These are phyloP conservation scores for Dorcus parallelipipedus DNA, from an alignment of 2,888 invertebrate species.

Conservation along the genomic window DNA sequence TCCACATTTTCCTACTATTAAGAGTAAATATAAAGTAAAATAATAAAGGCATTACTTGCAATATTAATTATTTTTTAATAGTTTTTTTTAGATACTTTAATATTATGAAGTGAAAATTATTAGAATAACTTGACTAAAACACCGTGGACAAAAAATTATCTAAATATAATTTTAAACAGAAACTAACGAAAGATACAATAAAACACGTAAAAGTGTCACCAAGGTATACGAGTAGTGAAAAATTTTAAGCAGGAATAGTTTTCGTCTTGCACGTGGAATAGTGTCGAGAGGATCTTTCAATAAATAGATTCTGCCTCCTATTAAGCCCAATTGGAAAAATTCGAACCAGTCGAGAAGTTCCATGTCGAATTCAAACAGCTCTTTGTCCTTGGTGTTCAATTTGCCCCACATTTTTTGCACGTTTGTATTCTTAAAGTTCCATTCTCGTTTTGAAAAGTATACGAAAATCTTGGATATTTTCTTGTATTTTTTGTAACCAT, in stretches of 20 bases:
- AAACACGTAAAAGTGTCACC: no score
- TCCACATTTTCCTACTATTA: no score
- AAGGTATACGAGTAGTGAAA: background rate
- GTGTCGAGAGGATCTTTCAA: conserved; percentile 73
- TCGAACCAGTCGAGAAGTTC: conserved; percentile 67
- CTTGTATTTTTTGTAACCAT: no score
- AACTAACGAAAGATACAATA: no score
- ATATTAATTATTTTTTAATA: background rate
- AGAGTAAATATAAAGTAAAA: no score
- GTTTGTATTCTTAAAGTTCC: conserved; percentile 66
- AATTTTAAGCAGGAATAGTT: background rate
- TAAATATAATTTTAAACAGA: no score
- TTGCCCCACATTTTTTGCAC: conserved; percentile 57
- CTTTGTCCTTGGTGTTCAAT: conserved; percentile 49
- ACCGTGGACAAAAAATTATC: no score
- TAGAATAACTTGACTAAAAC: no score
- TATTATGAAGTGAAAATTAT: conserved; percentile 26
- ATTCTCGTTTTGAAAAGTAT: conserved; percentile 46
- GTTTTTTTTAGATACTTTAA: no score
- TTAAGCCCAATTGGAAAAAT: conserved; percentile 66
- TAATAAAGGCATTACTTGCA: no score
- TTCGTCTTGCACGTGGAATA: conserved; percentile 50
- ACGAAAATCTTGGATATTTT: no score
- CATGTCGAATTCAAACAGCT: conserved; percentile 75
- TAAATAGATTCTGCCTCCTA: conserved; percentile 70